A percentile compares a stretch with the other conserved stretches of the same genome.
Evolutionary conservation across 2,888 invertebrate species (phyloP).

Genomic region (Drosophila buzzatii): DNA sequence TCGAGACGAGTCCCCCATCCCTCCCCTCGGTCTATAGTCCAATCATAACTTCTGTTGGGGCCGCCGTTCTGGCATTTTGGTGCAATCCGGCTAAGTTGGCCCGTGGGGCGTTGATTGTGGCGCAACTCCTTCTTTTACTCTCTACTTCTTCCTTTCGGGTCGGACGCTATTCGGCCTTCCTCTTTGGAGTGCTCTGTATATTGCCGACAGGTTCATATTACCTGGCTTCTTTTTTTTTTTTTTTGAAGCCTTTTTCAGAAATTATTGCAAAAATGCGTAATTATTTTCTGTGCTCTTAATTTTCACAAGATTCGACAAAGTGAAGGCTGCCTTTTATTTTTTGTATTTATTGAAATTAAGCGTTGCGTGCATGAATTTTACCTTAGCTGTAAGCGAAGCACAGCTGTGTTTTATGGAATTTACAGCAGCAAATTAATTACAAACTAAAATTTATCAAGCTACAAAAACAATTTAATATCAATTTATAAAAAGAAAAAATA

Average conservation of each 20-base stretch:
- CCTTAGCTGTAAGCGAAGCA: background rate
- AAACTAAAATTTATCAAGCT: background rate
- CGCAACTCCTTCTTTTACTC: constrained; percentile 72
- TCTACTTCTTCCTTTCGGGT: constrained; percentile 15
- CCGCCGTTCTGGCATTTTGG: constrained; percentile 50
- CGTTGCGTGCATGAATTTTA: constrained; percentile 30
- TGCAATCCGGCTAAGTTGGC: constrained; percentile 27
- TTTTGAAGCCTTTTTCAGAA: constrained; percentile 61
- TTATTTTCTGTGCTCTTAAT: constrained; percentile 82
- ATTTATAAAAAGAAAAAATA: background rate
- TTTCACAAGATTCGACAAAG: constrained; percentile 51
- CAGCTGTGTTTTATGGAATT: background rate
- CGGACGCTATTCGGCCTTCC: constrained; percentile 33
- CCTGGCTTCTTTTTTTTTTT: constrained; percentile 39
- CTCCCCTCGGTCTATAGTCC: constrained; percentile 5
- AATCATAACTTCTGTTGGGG: constrained; percentile 77
- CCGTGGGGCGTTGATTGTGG: constrained; percentile 78
- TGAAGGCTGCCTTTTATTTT: constrained; percentile 33
- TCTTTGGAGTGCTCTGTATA: constrained; percentile 37
- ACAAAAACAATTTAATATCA: background rate
- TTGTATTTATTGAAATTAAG: constrained; percentile 67
- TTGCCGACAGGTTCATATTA: constrained; percentile 80
- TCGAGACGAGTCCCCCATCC: background rate
- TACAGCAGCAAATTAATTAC: background rate
- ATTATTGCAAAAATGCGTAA: constrained; percentile 82